A percentile compares a stretch with the other conserved stretches of the same genome.
phyloP scores from a whole-genome alignment of 2,113 vertebrate genomes.

The Anhinga anhinga region DNA sequence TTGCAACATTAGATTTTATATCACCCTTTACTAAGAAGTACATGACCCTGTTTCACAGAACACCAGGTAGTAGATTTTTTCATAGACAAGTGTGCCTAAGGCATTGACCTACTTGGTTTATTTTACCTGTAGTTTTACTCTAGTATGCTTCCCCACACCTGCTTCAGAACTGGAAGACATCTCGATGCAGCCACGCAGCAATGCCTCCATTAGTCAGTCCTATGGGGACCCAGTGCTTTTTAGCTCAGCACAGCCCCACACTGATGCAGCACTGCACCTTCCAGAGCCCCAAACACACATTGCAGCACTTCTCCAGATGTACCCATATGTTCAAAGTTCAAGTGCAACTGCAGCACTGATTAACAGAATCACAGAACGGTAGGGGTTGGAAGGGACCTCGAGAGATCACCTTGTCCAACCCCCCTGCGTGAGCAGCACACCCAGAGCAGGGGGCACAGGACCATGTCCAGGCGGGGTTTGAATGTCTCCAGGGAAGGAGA shows the following conservation, averaged over 20 bases:
- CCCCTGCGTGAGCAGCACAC: too few relatives aligned
- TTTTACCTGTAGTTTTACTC: background rate
- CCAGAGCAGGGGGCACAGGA: too few relatives aligned
- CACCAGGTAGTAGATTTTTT: background rate
- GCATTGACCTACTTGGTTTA: background rate
- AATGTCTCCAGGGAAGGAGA: too few relatives aligned
- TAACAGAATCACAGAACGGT: background rate
- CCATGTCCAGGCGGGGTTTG: too few relatives aligned
- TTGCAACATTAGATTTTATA: background rate
- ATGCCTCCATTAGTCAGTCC: background rate
- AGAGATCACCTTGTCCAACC: too few relatives aligned
- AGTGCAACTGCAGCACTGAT: background rate
- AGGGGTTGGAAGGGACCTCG: too few relatives aligned
- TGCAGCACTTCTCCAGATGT: background rate
- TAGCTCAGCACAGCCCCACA: background rate
- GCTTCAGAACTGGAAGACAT: background rate
- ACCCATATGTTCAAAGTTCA: background rate
- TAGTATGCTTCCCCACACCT: background rate
- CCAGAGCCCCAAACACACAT: background rate
- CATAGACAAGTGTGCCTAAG: background rate
- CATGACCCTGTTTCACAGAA: background rate
- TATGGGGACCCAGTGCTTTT: accelerated
- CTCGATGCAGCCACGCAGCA: background rate
- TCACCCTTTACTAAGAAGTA: background rate
- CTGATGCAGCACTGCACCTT: background rate